Evolutionary conservation across 2,888 invertebrate genomes (phyloP).

Genomic region (Allygus modestus): DNA sequence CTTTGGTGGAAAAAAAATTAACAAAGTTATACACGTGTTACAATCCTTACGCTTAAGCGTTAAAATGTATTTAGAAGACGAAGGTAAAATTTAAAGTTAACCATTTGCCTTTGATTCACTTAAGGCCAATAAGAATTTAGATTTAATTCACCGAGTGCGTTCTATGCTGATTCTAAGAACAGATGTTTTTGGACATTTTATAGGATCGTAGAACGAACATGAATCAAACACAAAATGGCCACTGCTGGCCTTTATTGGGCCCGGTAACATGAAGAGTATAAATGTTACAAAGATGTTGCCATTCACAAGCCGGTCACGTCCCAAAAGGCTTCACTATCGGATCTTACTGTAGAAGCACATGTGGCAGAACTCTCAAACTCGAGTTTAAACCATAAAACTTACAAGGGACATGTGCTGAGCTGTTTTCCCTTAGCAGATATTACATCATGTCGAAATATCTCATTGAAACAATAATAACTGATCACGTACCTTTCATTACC

Average conservation of each 20-base stretch:
- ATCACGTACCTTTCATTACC: no score
- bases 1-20: no score
- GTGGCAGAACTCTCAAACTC: constrained; percentile 26
- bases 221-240: background rate
- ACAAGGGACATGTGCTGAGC: constrained; percentile 6
- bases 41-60: no score
- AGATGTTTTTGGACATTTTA: background rate
- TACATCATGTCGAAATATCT: no score
- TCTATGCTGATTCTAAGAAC: background rate
- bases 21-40: no score
- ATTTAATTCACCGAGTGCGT: no score
- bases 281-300: constrained; percentile 33
- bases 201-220: background rate
- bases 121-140: no score
- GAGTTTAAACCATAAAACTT: constrained; percentile 4
- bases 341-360: constrained; percentile 22
- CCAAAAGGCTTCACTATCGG: constrained; percentile 35
- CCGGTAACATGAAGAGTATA: constrained; percentile 31
- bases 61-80: no score
- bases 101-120: no score
- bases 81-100: no score
- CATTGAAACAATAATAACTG: no score
- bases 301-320: background rate
- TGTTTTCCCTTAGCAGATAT: no score
- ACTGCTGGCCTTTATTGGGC: constrained; percentile 24